Percentiles rank a stretch among this genome's conserved stretches.
phyloP scores from a whole-genome alignment of 2,797 vertebrate genomes.

The Notoglanidium macrostoma region DNA sequence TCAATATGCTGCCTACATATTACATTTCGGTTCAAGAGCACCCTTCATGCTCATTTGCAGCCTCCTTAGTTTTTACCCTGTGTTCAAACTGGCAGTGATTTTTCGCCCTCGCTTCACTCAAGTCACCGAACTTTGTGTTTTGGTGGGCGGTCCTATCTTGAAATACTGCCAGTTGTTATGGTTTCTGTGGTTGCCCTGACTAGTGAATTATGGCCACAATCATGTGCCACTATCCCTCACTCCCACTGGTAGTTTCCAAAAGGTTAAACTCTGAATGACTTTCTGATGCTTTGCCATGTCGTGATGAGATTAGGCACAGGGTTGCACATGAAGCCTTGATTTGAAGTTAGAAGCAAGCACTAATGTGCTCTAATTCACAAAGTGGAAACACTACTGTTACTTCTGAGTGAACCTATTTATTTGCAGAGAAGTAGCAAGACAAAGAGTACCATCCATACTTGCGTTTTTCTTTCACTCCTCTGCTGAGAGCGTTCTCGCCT shows the following conservation, averaged over 20 bases:
- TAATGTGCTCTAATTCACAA: not conserved
- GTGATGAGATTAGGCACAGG: not conserved
- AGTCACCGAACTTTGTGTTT: not conserved
- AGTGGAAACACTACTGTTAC: not conserved
- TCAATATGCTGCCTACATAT: not conserved
- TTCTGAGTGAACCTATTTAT: not conserved
- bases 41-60: constrained; percentile 19
- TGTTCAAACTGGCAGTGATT: constrained; percentile 2
- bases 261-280: not conserved
- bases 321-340: not conserved
- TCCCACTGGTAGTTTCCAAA: not conserved
- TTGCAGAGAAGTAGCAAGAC: not conserved
- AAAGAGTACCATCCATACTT: constrained; percentile 61
- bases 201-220: constrained; percentile 1
- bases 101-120: constrained; percentile 15
- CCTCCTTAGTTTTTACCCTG: constrained; percentile 7
- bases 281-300: not conserved
- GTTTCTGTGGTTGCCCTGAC: not conserved
- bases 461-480: constrained; percentile 64
- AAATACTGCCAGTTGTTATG: not conserved
- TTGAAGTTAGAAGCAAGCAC: not conserved
- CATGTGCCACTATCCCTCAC: not conserved
- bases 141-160: not conserved
- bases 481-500: constrained; percentile 60
- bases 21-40: constrained; percentile 18